Evolutionary conservation across 2,797 vertebrate species (phyloP), one percentile per base, ranked within the genome.

Genomic region (Acestrorhynchus altus): DNA sequence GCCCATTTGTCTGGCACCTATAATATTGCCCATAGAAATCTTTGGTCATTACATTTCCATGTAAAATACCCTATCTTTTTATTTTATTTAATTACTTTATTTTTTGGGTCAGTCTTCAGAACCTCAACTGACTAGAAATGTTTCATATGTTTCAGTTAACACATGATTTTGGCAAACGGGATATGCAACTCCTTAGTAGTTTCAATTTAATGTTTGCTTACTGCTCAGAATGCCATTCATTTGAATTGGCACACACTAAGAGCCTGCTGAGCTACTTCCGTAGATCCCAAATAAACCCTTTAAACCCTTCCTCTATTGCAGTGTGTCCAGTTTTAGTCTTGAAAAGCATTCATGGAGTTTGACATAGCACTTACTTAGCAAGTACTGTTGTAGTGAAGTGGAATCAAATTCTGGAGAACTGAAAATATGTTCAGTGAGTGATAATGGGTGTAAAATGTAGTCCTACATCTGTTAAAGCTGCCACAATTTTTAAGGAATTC

Each of bases 401-500:
- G 54, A 56, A 4, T 56, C 22, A 4, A 4, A 22, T 24, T 56
- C 18, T 59, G 47, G 42, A 51, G 16, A 1, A 22, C 20, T 51
- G 16, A 24, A 35, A 31, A 52, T 35, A 7, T 26, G n/a, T 26
- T 49, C 18, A 6, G 0, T 60, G 47, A 63, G 18, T 76, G 24
- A 4, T 39, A 31, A 12, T 35, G 49, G 9, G 20, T 35, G 63
- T 47, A 18, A 49, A 61, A 40, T 18, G 22, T 69, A 63, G 20
- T 16, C 31, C 40, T 44, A 22, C n/a, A 70, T 52, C 54, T 40
- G 13, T 40, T 77, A 28, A 35, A 59, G n/a, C 39, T 60, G 65
- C 44, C 56, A 20, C 40, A 28, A 65, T 42, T 56, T n/a, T 40
- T 20, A 15, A 7, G 5, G 59, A 20, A 56, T 57, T 49, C 26